Evolutionary conservation across 2,888 invertebrate species (phyloP).

Genomic region (Xiphydria camelus): DNA sequence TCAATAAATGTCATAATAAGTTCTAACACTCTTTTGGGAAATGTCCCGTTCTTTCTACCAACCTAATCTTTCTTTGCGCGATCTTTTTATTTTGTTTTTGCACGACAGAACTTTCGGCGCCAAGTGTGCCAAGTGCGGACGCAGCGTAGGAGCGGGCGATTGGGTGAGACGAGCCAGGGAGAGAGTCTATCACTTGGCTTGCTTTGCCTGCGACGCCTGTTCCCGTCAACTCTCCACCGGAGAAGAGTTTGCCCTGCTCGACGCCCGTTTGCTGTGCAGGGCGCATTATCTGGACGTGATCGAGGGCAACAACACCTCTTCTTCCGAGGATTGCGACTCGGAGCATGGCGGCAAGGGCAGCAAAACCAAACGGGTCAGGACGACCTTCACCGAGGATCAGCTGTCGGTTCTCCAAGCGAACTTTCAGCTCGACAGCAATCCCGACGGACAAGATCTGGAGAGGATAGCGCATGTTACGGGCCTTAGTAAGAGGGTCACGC

Average conservation of each 20-base stretch:
- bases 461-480: slow-evolving; percentile 97
- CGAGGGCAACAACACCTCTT: slow-evolving; percentile 84
- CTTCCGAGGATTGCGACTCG: slow-evolving; percentile 87
- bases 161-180: slow-evolving; percentile 96
- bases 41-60: too few species aligned
- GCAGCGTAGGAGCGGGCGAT: slow-evolving; percentile 91
- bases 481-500: slow-evolving; percentile 91
- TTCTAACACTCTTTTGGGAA: too few species aligned
- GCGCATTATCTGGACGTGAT: slow-evolving; percentile 92
- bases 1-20: too few species aligned
- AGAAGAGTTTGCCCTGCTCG: slow-evolving; percentile 96
- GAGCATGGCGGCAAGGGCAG: slow-evolving; percentile 84
- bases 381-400: slow-evolving; percentile 98
- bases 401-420: slow-evolving; percentile 95
- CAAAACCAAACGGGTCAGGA: slow-evolving; percentile 96
- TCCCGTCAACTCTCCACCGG: slow-evolving; percentile 91
- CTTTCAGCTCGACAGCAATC: slow-evolving; percentile 97
- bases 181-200: slow-evolving; percentile 96
- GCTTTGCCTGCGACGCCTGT: slow-evolving; percentile 97
- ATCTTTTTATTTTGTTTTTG: too few species aligned
- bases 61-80: too few species aligned
- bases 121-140: slow-evolving; percentile 94
- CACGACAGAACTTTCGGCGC: slow-evolving; percentile 96
- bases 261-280: slow-evolving; percentile 94
- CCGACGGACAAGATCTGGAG: slow-evolving; percentile 97